These are phyloP conservation scores for Drosophila anomalata DNA, from an alignment of 2,888 invertebrate genomes.

Conservation along the genomic window DNA sequence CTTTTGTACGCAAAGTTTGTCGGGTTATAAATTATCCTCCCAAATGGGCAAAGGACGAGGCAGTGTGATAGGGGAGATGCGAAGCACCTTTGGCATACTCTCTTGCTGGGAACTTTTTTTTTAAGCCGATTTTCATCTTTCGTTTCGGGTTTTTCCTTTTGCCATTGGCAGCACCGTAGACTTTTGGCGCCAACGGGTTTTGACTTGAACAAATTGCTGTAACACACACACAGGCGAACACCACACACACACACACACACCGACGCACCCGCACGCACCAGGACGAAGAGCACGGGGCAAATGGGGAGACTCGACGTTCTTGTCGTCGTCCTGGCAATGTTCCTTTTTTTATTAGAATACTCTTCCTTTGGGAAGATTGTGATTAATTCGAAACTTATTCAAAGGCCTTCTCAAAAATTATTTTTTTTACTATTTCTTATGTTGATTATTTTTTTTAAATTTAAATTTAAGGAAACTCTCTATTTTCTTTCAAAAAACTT, in stretches of 20 bases:
- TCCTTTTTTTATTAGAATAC: slow-evolving; percentile 4
- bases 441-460: neutral
- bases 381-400: neutral
- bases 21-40: slow-evolving; percentile 81
- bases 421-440: neutral
- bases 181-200: slow-evolving; percentile 81
- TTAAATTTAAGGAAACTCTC: neutral
- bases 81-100: slow-evolving; percentile 72
- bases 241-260: slow-evolving; percentile 19
- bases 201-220: slow-evolving; percentile 82
- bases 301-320: slow-evolving; percentile 22
- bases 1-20: slow-evolving; percentile 76
- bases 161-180: slow-evolving; percentile 73
- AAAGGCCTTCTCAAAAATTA: neutral
- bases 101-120: slow-evolving; percentile 61
- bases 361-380: neutral
- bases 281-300: slow-evolving; percentile 12
- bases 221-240: slow-evolving; percentile 20
- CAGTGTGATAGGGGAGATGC: slow-evolving; percentile 13
- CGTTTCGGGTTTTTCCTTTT: slow-evolving; percentile 56
- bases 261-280: slow-evolving; percentile 72
- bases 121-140: slow-evolving; percentile 73
- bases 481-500: neutral
- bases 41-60: slow-evolving; percentile 1
- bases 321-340: slow-evolving; percentile 53